Evolutionary conservation across 2,797 vertebrate genomes (phyloP), one percentile per base, ranked within the genome.

Genomic region (Rhodeus uyekii): DNA sequence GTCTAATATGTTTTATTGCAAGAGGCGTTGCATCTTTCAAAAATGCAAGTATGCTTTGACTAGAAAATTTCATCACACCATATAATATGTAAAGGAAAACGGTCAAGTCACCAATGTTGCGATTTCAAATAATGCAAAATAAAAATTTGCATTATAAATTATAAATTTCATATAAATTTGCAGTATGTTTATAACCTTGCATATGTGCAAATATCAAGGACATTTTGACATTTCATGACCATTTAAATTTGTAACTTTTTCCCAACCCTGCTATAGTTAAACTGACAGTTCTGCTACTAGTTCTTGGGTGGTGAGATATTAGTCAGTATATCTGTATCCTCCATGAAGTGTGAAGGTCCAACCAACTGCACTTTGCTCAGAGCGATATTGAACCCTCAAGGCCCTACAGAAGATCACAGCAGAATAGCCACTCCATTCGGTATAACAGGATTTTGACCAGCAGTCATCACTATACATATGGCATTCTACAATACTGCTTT

Each of bases 291-390:
- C 22, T 55, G 34, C 32, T 39, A 34, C 58, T 8, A 73, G 42
- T n/a, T 68, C 78, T 60, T 69, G 42, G 18, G 64, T 73, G 24
- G 22, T 16, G 55, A 85, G 80, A 77, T 82, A 76, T 85, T 53
- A 42, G 84, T 88, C 88, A 81, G 29, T 75, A 67, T 65, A 86
- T 89, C 34, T 76, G 85, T 81, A 85, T 90, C 76, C 67, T 81
- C 78, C 61, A 65, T 60, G n/a, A 87, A 84, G 65, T 67, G 58
- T 82, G 86, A 55, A 83, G 84, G 78, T 77, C 65, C 76, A 78
- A 80, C 87, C 89, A 90, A 89, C 87, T 87, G 84, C 81, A 83
- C 88, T 86, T 84, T 80, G 72, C 86, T 89, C 78, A 64, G 86
- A 91, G 88, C 83, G 8, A 77, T 75, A 44, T 80, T 83, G 79